Evolutionary conservation across 2,888 invertebrate species (phyloP).

Genomic region (Choreutis nemorana): DNA sequence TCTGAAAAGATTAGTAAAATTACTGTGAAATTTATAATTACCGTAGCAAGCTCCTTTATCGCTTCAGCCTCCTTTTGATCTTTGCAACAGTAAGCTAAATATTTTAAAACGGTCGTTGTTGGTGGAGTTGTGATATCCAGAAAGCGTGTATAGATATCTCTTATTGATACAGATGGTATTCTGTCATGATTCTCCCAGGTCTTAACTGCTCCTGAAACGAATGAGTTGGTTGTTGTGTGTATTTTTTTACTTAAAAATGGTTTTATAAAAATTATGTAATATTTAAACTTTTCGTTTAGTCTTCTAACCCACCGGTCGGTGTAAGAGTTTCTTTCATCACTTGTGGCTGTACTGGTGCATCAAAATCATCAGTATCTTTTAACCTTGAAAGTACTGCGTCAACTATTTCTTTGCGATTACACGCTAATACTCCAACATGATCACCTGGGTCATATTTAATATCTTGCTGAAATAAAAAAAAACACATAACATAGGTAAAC

Average conservation of each 20-base stretch:
- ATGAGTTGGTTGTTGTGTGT: too few species aligned
- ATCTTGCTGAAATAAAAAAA: slow-evolving; percentile 36
- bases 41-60: slow-evolving; percentile 76
- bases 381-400: slow-evolving; percentile 77
- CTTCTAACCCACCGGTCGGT: slow-evolving; percentile 84
- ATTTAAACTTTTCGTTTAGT: not conserved
- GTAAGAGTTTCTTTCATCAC: slow-evolving; percentile 84
- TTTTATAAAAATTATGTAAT: not conserved
- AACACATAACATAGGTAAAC: not conserved
- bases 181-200: slow-evolving; percentile 87
- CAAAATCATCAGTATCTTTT: slow-evolving; percentile 71
- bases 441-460: slow-evolving; percentile 87
- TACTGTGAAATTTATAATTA: slow-evolving; percentile 29
- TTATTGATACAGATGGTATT: slow-evolving; percentile 76
- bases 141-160: slow-evolving; percentile 79
- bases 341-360: slow-evolving; percentile 78
- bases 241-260: not conserved
- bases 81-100: slow-evolving; percentile 80
- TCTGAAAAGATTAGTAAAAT: not conserved
- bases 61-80: slow-evolving; percentile 75
- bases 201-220: slow-evolving; percentile 74
- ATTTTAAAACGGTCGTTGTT: slow-evolving; percentile 81
- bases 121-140: slow-evolving; percentile 93
- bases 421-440: slow-evolving; percentile 90
- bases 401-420: slow-evolving; percentile 80